Evolutionary conservation across 2,888 invertebrate genomes (phyloP), one percentile per base, ranked within the genome.

Genomic region (Podotricha telesiphe): DNA sequence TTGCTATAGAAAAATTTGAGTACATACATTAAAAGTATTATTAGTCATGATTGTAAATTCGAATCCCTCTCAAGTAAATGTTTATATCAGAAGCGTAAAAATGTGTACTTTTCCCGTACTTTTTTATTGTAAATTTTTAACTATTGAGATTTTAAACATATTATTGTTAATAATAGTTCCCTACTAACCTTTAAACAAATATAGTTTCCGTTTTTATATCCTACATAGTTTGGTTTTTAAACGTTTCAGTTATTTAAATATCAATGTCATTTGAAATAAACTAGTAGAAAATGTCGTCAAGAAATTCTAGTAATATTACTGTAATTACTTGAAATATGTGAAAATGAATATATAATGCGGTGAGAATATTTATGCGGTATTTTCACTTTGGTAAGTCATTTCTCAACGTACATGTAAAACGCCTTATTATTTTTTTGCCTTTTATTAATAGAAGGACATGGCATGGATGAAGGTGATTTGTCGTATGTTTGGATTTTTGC

Each of bases 331-430:
- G 19, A 65, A 65, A 34, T 65, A 65, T 56, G 56, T 48, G 19
- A 22, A 65, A 65, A 19, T 56, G 55, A 56, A 47, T 55, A 34
- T 56, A 65, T 65, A 56, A 65, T 65, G 22, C 8, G 56, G 19
- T 47, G 45, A 45, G 55, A 37, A 50, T 50, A 62, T 62, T 40
- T 22, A 42, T 22, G 19, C 17, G 51, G 51, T 28, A 22, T 64
- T 64, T 64, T 42, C 8, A 34, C 4, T 20, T 42, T 63, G n/a
- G 10, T 64, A 20, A 51, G 53, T 10, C 17, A 53, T 20, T 53
- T 53, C 11, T 59, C n/a, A 22, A 45, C 8, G 10, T n/a, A 59
- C 42, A 7, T 59, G 0, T 59, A 28, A 59, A 45, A 22, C 15
- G 15, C 59, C n/a, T 45, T 45, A 45, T 45, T 59, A 17, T 22